Evolutionary conservation across 2,113 vertebrate genomes (phyloP).

Genomic region (Clarias batrachus): DNA sequence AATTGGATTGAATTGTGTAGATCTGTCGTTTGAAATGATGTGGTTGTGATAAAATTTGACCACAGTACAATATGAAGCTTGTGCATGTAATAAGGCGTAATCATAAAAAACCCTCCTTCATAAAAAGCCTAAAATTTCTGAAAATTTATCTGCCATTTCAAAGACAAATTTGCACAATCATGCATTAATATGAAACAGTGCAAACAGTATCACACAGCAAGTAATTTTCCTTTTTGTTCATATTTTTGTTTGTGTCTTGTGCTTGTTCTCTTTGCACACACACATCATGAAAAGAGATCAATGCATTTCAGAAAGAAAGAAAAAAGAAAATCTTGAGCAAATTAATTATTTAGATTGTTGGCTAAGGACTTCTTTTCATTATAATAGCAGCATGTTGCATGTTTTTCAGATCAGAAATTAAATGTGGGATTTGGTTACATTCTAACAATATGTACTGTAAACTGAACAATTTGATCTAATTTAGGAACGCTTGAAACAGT

Average conservation of each 20-base stretch:
- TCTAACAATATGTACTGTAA: background rate
- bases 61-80: too few species aligned
- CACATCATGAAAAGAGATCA: background rate
- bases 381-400: background rate
- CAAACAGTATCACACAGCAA: background rate
- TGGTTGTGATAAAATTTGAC: too few species aligned
- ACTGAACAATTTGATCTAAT: background rate
- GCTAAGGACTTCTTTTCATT: background rate
- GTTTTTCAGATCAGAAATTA: background rate
- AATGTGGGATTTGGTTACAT: background rate
- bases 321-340: background rate
- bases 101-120: too few species aligned
- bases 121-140: too few species aligned
- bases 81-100: too few species aligned
- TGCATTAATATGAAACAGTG: background rate
- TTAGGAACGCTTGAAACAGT: background rate
- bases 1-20: too few species aligned
- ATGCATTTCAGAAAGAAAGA: background rate
- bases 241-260: background rate
- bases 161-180: background rate
- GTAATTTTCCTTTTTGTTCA: background rate
- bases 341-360: background rate
- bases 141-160: background rate
- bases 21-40: too few species aligned
- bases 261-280: background rate